These are phyloP conservation scores for Eilema depressum DNA, from an alignment of 2,888 invertebrate species.

Conservation along the genomic window DNA sequence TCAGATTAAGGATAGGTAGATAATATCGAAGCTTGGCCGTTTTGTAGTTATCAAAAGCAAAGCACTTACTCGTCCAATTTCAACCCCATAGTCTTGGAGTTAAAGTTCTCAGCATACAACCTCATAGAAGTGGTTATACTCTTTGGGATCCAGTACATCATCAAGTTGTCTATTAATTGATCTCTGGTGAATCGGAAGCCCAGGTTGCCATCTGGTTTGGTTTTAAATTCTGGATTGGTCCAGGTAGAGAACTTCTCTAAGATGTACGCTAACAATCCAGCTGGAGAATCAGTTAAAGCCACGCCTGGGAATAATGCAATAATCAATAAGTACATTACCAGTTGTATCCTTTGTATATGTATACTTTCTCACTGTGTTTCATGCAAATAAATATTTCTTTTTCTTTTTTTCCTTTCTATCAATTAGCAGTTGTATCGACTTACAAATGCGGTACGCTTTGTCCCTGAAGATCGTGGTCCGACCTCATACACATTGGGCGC, in stretches of 20 bases:
- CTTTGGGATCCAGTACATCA: conserved; percentile 93
- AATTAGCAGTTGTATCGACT: too few species aligned
- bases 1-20: too few species aligned
- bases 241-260: conserved; percentile 94
- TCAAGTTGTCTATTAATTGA: conserved; percentile 92
- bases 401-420: too few species aligned
- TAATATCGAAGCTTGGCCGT: too few species aligned
- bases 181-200: conserved; percentile 88
- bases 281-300: conserved; percentile 91
- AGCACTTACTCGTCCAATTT: conserved; percentile 78
- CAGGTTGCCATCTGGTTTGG: conserved; percentile 89
- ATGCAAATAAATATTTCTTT: too few species aligned
- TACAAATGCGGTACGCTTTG: too few species aligned
- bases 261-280: conserved; percentile 93
- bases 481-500: too few species aligned
- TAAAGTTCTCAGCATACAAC: conserved; percentile 90
- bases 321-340: background rate
- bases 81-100: conserved; percentile 53
- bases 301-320: conserved; percentile 82
- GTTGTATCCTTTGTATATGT: too few species aligned
- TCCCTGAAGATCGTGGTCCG: too few species aligned
- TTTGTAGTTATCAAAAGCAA: too few species aligned
- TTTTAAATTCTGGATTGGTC: conserved; percentile 83
- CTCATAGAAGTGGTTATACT: conserved; percentile 92
- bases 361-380: too few species aligned